A percentile compares a stretch with the other conserved stretches of the same genome.
phyloP scores from a whole-genome alignment of 2,888 invertebrate species.

The Tortricodes alternella region DNA sequence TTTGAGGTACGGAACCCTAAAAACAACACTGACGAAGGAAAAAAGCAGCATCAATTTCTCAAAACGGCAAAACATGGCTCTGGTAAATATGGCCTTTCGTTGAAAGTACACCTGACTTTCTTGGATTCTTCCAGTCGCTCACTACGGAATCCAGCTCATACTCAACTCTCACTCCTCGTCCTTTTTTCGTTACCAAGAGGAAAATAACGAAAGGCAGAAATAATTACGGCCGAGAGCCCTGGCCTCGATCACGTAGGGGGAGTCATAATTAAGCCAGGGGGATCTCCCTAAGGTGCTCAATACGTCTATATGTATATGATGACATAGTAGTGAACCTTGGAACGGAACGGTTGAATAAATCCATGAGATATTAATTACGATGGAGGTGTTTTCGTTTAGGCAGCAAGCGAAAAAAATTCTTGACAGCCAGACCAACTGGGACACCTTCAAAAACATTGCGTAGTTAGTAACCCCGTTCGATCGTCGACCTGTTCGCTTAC shows the following conservation, averaged over 20 bases:
- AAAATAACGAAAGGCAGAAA: constrained; percentile 49
- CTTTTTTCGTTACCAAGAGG: constrained; percentile 38
- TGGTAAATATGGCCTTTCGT: too few species aligned
- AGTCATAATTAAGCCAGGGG: constrained; percentile 56
- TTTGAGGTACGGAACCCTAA: too few species aligned
- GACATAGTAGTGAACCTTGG: constrained; percentile 14
- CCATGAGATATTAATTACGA: neutral
- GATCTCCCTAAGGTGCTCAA: constrained; percentile 41
- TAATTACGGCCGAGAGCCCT: constrained; percentile 57
- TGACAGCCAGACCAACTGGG: too few species aligned
- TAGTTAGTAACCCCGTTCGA: too few species aligned
- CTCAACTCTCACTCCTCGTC: neutral
- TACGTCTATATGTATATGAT: constrained; percentile 29
- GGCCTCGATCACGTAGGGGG: constrained; percentile 48
- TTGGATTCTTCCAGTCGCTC: neutral
- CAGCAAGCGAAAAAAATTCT: too few species aligned
- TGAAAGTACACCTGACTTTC: too few species aligned
- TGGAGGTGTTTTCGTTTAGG: neutral
- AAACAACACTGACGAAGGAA: too few species aligned
- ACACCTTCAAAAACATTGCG: too few species aligned
- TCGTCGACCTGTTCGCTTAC: too few species aligned
- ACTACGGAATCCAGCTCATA: constrained; percentile 10
- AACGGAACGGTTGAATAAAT: neutral
- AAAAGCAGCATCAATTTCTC: too few species aligned
- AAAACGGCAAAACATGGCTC: too few species aligned